Conservation (phyloP, 2,113 vertebrate species). For the Pelobates fuscus region DNA sequence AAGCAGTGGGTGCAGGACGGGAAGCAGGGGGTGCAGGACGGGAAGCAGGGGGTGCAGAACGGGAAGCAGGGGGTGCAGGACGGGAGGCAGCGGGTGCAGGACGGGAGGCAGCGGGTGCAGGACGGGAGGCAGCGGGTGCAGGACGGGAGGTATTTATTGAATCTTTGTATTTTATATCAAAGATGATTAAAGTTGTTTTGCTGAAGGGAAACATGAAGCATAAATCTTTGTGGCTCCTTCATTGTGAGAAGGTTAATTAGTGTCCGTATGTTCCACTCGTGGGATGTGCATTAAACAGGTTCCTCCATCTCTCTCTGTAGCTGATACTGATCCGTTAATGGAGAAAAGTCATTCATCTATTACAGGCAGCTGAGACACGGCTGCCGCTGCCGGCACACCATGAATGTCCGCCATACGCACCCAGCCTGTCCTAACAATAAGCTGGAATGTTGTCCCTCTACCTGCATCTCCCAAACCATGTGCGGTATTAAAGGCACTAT, state of each 20-base stretch:
- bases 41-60: neutral
- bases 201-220: neutral
- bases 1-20: no score
- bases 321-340: neutral
- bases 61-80: neutral
- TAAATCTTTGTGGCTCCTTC: neutral
- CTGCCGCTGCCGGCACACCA: no score
- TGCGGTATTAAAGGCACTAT: no score
- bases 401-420: no score
- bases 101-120: neutral
- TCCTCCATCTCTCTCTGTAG: neutral
- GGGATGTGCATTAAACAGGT: neutral
- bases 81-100: neutral
- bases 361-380: no score
- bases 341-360: no score
- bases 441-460: no score
- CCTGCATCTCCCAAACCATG: no score
- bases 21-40: no score
- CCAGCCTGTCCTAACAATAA: no score
- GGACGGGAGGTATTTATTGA: neutral
- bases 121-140: neutral
- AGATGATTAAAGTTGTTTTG: neutral
- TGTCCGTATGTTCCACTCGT: neutral
- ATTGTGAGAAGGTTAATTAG: conserved; percentile 1
- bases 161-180: no score